Percentiles rank a stretch among this genome's conserved stretches.
phyloP scores from a whole-genome alignment of 1,140 invertebrate genomes.

The Teleopsis dalmanni region DNA sequence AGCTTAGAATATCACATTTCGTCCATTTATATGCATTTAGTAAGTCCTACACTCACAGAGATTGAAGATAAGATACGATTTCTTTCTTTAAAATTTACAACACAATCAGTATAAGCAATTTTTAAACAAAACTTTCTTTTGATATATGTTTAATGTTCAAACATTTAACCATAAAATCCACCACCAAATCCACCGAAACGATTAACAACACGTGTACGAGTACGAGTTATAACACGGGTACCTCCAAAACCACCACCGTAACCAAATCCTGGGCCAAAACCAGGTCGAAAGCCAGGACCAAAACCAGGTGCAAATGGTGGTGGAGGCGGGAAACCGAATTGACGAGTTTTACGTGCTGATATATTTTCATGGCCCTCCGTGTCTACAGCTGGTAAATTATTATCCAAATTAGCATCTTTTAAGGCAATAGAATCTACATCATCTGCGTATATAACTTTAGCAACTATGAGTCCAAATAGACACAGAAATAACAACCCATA shows the following conservation, averaged over 20 bases:
- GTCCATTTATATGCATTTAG: too few species aligned
- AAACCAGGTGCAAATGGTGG: conserved; percentile 14
- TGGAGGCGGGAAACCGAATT: conserved; percentile 24
- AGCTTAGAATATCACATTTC: not conserved
- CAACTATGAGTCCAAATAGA: too few species aligned
- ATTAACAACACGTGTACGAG: conserved; percentile 20
- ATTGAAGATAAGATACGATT: too few species aligned
- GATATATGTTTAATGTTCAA: not conserved
- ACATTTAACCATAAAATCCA: conserved; percentile 28
- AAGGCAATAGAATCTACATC: too few species aligned
- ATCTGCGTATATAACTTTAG: too few species aligned
- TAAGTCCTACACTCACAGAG: too few species aligned
- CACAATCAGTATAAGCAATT: too few species aligned
- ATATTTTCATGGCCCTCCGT: conserved; percentile 13
- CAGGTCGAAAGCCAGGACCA: conserved; percentile 16
- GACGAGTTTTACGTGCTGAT: conserved; percentile 24
- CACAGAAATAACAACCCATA: too few species aligned
- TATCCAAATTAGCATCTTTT: too few species aligned
- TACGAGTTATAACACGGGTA: conserved; percentile 27
- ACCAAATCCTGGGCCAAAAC: conserved; percentile 15
- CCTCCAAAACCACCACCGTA: conserved; percentile 18
- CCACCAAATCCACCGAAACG: conserved; percentile 22
- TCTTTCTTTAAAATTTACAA: too few species aligned
- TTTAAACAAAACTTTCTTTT: too few species aligned
- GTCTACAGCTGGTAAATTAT: too few species aligned